Evolutionary conservation across 2,113 vertebrate genomes (phyloP), one percentile per base, ranked within the genome.

Genomic region (Burhinus bistriatus): DNA sequence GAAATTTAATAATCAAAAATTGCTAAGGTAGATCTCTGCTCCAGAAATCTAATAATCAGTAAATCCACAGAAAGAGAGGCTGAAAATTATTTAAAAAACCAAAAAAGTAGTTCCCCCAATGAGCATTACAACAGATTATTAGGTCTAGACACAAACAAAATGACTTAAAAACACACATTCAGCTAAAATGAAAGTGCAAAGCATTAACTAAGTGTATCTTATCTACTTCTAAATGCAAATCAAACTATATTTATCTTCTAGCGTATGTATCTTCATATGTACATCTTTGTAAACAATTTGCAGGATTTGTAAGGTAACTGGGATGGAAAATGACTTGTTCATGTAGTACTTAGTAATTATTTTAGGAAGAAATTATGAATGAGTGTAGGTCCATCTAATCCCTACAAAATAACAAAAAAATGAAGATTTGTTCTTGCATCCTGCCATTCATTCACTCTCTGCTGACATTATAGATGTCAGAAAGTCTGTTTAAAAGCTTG

Each of bases 401-500:
- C 42, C 45, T 65, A 80, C 76, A 96, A 96, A 97, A 96, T 83
- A 90, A 90, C 26, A 81, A 89, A 97, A 92, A 96, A 93, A 94
- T 54, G 25, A 95, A 87, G 95, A 96, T 96, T 90, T 96, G 84
- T 96, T 95, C 82, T 86, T 95, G 78, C 66, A 90, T 94, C 85
- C 87, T 96, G 96, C 90, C 95, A 97, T 96, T 96, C 93, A 96
- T 96, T 96, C 95, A 93, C 92, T 95, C 75, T 96, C 93, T 94
- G 82, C 82, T 97, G 90, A 96, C 96, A 96, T 95, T 96, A 96
- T 26, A 95, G 62, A 97, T 96, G 96, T 96, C 96, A 96, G 87
- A 95, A 95, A 92, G 92, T 96, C 96, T 95, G 84, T 92, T 96
- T 96, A 97, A 97, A 97, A 96, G 87, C 95, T 95, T 96, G 95